Base-by-base conservation (phyloP, 30 jellyfish, hydroid and myxozoan genomes). In the Chrysaora quinquecirrha region DNA sequence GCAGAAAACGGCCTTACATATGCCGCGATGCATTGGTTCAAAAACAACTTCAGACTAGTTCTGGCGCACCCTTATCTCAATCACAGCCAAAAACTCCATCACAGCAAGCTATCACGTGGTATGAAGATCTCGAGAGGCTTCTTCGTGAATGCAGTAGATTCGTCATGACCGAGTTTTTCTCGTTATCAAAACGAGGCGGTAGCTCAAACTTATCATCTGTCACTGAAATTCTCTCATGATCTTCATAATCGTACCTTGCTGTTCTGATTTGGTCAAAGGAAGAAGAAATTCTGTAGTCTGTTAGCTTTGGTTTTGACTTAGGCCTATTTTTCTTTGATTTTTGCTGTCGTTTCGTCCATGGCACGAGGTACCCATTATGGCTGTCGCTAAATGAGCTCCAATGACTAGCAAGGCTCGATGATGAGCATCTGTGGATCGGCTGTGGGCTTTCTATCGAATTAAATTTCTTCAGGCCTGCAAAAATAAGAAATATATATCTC, bases 311-410 rank as follows among this genome's bases (percentile, higher is more conserved):
- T 48, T 43, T 43, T 34, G 11, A 31, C 11, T 70, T 33, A 16
- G 21, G 67, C 31, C 18, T 47, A 11, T 25, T 73, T 18, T 30
- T 34, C 24, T 73, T 73, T 18, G 9, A 24, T 10, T 24, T 48
- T 18, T 34, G 30, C 28, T 47, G 16, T 24, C 84, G 28, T 18
- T 73, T 73, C 22, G 73, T 47, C 84, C 84, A 73, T 7, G 84
- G 84, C 20, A 73, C 25, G 73, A 16, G 27, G 60, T 24, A 25
- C 30, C 30, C 34, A 62, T 14, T 19, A 62, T 16, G 30, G 33
- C 14, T 38, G 6, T 38, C 54, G 54, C 54, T 38, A 14, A 38
- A 31, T 6, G 74, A 62, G 74, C 30, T 21, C 74, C 74, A 62
- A 62, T 62, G 34, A 62, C 74, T 62, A 16, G 19, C 34, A 14